Conservation (phyloP, 2,113 vertebrate genomes). For the Ascaphus truei region DNA sequence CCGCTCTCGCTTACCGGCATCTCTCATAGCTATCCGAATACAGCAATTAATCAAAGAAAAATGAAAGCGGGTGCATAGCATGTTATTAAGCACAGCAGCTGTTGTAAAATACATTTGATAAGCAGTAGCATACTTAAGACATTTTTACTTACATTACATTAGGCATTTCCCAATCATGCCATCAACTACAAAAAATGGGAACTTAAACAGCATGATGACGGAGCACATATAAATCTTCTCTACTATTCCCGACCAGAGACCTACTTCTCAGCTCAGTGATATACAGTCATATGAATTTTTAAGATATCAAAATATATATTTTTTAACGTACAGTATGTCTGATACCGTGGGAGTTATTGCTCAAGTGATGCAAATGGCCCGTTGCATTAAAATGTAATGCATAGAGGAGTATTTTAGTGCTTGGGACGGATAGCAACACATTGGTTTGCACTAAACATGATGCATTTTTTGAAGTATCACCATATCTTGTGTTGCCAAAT, state of each 20-base stretch:
- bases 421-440: too few species aligned
- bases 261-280: too few species aligned
- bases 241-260: background rate
- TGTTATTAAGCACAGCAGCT: slow-evolving; percentile 40
- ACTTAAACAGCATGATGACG: background rate
- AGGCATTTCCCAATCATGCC: slow-evolving; percentile 14
- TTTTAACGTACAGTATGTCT: too few species aligned
- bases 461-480: too few species aligned
- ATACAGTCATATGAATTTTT: too few species aligned
- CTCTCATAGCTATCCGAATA: slow-evolving; percentile 36
- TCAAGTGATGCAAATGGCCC: too few species aligned
- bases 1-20: slow-evolving; percentile 17
- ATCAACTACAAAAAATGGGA: slow-evolving; percentile 16
- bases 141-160: slow-evolving; percentile 25
- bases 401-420: too few species aligned
- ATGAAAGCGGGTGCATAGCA: slow-evolving; percentile 33
- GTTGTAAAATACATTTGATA: slow-evolving; percentile 18
- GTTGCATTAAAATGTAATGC: too few species aligned
- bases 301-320: too few species aligned
- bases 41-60: slow-evolving; percentile 40
- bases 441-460: too few species aligned
- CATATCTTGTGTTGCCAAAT: too few species aligned
- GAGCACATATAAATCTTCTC: background rate
- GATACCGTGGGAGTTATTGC: too few species aligned
- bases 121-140: slow-evolving; percentile 8